Conservation (phyloP, 2,797 vertebrate species). For the Chromis chromis region DNA sequence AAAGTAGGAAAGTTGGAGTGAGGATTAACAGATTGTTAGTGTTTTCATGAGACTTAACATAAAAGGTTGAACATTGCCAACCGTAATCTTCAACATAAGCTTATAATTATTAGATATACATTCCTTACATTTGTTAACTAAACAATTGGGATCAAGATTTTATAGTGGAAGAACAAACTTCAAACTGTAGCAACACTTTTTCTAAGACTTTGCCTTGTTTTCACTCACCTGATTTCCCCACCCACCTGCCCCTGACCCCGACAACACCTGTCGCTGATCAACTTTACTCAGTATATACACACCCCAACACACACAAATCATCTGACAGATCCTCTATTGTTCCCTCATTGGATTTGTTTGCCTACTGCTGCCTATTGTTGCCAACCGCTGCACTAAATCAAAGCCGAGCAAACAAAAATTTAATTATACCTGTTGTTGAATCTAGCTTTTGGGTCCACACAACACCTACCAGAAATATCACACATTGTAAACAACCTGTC, state of each 20-base stretch:
- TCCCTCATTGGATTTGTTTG: not conserved
- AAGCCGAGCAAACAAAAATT: conserved; percentile 10
- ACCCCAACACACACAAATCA: not conserved
- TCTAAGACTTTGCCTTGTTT: not conserved
- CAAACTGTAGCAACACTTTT: not conserved
- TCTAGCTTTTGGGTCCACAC: not conserved
- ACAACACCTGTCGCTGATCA: conserved; percentile 27
- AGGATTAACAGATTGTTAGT: too few species aligned
- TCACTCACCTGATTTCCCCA: conserved; percentile 14
- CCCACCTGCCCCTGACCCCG: conserved; percentile 12
- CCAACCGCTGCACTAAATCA: conserved; percentile 7
- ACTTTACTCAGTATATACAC: not conserved
- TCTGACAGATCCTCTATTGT: not conserved
- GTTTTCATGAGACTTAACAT: too few species aligned
- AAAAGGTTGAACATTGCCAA: not conserved
- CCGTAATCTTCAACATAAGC: not conserved
- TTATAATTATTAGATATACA: too few species aligned
- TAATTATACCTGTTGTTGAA: conserved; percentile 8
- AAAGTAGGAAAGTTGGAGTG: too few species aligned
- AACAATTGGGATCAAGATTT: too few species aligned
- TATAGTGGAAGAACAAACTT: not conserved
- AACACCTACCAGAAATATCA: not conserved
- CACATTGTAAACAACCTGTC: conserved; percentile 3
- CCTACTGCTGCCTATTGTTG: conserved; percentile 5
- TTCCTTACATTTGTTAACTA: too few species aligned